Base-by-base conservation (phyloP, 2,797 vertebrate genomes). In the Sphenodon punctatus region DNA sequence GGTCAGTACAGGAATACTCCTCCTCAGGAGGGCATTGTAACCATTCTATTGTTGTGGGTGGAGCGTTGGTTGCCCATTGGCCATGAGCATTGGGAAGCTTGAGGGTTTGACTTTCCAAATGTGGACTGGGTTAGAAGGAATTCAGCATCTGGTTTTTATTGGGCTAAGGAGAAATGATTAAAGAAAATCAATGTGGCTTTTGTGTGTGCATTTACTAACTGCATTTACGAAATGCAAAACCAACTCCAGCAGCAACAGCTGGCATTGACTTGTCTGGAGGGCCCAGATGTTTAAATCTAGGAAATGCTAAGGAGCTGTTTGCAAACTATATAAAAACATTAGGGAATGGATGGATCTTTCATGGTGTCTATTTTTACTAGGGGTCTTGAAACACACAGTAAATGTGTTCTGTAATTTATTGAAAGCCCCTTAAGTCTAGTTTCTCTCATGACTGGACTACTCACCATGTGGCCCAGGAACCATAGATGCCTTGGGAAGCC, bases 111-210 rank as follows among this genome's bases (percentile, higher is more conserved):
- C 38, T 34, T 4, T 32, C 17, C 1, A 1, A 4, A n/a, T 16
- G 64, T 6, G 14, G 17, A 0, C 23, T 0, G 1, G 4, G 9
- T n/a, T 30, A 39, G 38, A 0, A 0, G 56, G 46, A 66, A 25
- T 10, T 38, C 56, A 6, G 6, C 0, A 0, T 7, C 39, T 0
- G 3, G n/a, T 1, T 63, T 45, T 11, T 2, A 0, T 27, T 51
- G 48, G 1, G 1, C 72, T 55, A 23, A 68, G 20, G 20, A 25
- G 30, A 3, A 22, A 10, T 38, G 41, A 32, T 53, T 66, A 27
- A 66, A 23, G 51, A 32, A 65, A 72, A 17, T 34, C 30, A 10
- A 0, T n/a, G 12, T 20, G 20, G 20, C 4, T 20, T 46, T 19
- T 34, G 22, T 46, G 19, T 22, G 45, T 46, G 45, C 19, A 22